These are phyloP conservation scores for Dione vanillae DNA, from an alignment of 2,888 invertebrate species.

Conservation along the genomic window DNA sequence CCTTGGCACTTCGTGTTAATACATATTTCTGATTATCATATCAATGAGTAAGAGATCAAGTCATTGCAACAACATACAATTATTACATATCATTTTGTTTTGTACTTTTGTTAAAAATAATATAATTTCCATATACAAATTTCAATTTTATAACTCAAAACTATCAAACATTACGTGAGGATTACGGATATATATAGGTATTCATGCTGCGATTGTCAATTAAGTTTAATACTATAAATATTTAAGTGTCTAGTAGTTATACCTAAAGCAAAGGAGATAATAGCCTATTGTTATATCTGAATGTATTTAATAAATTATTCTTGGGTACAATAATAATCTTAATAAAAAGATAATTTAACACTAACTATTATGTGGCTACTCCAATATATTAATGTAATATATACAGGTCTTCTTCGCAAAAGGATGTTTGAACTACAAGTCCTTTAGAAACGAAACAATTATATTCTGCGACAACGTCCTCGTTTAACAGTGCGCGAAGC, in stretches of 20 bases:
- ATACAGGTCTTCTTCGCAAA: not conserved
- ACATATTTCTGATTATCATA: conserved; percentile 22
- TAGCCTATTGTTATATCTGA: not conserved
- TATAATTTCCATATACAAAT: conserved; percentile 41
- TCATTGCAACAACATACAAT: conserved; percentile 28
- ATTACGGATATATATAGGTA: not conserved
- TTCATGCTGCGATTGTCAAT: no score
- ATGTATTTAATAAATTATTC: not conserved
- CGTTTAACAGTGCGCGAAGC: conserved; percentile 19
- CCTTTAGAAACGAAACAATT: conserved; percentile 35
- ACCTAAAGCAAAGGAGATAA: not conserved
- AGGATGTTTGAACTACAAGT: conserved; percentile 26
- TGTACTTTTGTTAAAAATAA: conserved; percentile 41
- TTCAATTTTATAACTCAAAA: no score
- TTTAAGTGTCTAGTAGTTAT: not conserved
- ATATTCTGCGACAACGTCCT: conserved; percentile 31
- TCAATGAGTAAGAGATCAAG: conserved; percentile 31
- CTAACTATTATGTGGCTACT: not conserved
- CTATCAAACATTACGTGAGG: not conserved
- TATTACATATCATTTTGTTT: conserved; percentile 36
- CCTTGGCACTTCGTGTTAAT: conserved; percentile 24
- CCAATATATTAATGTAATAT: not conserved
- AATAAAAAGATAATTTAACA: not conserved
- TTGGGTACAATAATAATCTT: not conserved
- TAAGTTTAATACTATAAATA: not conserved